Evolutionary conservation across 2,113 vertebrate species (phyloP).

Genomic region (Vulpes vulpes): DNA sequence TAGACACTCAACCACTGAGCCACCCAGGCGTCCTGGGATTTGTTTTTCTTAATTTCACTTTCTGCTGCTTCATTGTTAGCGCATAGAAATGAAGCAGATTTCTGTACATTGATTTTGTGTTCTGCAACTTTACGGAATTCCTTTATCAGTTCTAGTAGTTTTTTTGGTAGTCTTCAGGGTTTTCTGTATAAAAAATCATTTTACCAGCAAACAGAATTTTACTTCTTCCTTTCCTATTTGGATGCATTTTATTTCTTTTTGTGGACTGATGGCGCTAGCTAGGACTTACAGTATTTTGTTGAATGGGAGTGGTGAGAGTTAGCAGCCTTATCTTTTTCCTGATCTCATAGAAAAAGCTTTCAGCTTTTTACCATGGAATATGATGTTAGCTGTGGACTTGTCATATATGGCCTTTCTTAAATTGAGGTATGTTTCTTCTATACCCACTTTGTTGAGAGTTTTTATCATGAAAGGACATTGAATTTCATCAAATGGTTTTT

Average conservation of each 20-base stretch:
- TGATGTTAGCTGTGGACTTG: background rate
- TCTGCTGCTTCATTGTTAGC: background rate
- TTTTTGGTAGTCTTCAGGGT: background rate
- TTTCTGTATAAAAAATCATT: background rate
- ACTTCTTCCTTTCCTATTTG: background rate
- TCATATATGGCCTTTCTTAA: background rate
- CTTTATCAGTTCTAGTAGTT: background rate
- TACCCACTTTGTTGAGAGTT: background rate
- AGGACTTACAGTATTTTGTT: background rate
- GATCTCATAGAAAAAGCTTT: conserved; percentile 3
- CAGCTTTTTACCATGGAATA: background rate
- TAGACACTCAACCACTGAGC: no score
- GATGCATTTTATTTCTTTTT: background rate
- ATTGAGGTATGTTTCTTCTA: background rate
- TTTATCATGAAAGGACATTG: background rate
- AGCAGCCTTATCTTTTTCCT: background rate
- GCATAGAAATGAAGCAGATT: background rate
- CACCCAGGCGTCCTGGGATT: no score
- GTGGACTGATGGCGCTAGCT: background rate
- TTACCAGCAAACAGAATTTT: background rate
- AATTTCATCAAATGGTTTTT: background rate
- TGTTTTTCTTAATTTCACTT: background rate
- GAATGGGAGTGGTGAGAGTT: background rate
- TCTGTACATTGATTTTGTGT: background rate
- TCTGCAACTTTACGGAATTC: background rate